Evolutionary conservation across 2,888 invertebrate species (phyloP).

Genomic region (Drosophila stalkeri): DNA sequence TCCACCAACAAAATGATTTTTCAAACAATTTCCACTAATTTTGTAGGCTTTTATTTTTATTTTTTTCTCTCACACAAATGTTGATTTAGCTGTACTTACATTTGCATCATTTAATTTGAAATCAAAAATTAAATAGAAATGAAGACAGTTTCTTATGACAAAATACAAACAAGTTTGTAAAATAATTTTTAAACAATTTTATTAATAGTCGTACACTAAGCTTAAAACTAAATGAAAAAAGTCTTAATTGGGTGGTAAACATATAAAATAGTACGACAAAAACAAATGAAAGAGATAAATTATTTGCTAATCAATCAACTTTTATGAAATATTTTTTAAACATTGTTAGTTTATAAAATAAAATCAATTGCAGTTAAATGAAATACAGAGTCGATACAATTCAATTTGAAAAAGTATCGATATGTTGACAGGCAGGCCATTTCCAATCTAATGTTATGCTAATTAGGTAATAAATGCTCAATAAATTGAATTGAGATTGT

Average conservation of each 20-base stretch:
- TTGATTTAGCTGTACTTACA: slow-evolving; percentile 68
- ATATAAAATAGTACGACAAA: not conserved
- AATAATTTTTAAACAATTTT: slow-evolving; percentile 7
- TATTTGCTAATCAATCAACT: not conserved
- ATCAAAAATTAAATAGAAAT: slow-evolving; percentile 47
- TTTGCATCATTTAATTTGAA: slow-evolving; percentile 58
- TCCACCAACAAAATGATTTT: slow-evolving; percentile 5
- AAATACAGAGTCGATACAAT: not conserved
- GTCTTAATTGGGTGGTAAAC: not conserved
- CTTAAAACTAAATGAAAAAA: not conserved
- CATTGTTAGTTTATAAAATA: slow-evolving; percentile 1
- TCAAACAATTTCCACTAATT: slow-evolving; percentile 12
- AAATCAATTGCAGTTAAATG: not conserved
- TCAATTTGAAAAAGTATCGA: slow-evolving; percentile 22
- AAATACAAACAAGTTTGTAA: slow-evolving; percentile 25
- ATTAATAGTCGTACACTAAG: slow-evolving; percentile 6
- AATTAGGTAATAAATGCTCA: not conserved
- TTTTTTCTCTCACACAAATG: slow-evolving; percentile 20
- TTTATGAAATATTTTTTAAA: not conserved
- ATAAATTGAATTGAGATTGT: not conserved
- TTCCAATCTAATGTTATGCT: not conserved
- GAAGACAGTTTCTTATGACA: slow-evolving; percentile 53
- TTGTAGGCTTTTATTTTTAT: not conserved
- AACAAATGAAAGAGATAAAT: not conserved
- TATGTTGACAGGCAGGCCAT: not conserved